Evolutionary conservation across 2,888 invertebrate species (phyloP), one percentile per base, ranked within the genome.

Genomic region (Hoplodrina ambigua): DNA sequence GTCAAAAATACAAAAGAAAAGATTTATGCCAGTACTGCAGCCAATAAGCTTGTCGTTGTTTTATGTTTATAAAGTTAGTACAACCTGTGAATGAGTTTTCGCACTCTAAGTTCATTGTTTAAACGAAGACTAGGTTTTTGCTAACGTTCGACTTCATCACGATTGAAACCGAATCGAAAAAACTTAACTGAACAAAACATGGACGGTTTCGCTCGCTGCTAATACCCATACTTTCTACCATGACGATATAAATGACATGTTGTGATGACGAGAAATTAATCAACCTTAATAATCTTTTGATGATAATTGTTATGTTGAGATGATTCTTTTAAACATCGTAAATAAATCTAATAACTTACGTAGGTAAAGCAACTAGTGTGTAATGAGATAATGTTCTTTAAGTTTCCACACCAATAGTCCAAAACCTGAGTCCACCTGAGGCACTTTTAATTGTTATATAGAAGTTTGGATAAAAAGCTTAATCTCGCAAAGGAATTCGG

Each of bases 31-130:
- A 44, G 19, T 10, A n/a, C n/a, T n/a, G 17, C 1, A 17, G 2
- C 2, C 20, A 30, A 44, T 44, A 63, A 17, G 20, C 25, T 61
- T 30, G 20, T 20, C 50, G 50, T 25, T 0, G 71, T 67, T 71
- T 71, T 81, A 68, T 67, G 46, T 25, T 8, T 58, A n/a, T 44
- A 2, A 59, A 49, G 33, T 55, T 61, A 41, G 53, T 17, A 44
- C 93, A 87, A 44, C 90, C 90, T 90, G 89, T 90, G 82, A 77
- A 75, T 74, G 46, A 62, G 68, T 56, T 72, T 76, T 83, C 83
- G 84, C 81, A 90, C 87, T 86, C 88, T 88, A 92, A 92, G 92
- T 92, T 92, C 93, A 94, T 94, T 94, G 94, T 94, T 88, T 83
- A 83, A 81, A 64, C 69, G 70, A 72, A 76, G 73, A 56, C 71